A percentile compares a stretch with the other conserved stretches of the same genome.
Evolutionary conservation across 2,888 invertebrate genomes (phyloP).

Genomic region (Rhagium mordax): DNA sequence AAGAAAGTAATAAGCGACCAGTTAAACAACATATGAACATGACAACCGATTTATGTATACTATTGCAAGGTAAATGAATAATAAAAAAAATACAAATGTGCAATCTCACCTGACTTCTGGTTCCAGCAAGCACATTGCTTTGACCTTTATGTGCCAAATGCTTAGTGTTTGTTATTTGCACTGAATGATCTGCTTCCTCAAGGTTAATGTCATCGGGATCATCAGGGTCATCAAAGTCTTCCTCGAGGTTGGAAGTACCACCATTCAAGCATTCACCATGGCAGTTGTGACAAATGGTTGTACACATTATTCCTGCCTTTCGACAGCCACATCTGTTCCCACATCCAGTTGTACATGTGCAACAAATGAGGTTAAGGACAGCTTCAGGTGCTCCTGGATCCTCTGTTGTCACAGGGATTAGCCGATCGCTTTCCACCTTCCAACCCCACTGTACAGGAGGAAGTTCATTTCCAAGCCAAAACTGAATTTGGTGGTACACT

Average conservation of each 20-base stretch:
- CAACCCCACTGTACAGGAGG: constrained; percentile 5
- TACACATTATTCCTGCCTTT: constrained; percentile 1
- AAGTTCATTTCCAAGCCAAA: constrained; percentile 1
- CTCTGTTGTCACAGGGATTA: background rate
- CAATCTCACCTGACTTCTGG: constrained; percentile 1
- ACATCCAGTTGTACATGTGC: constrained; percentile 1
- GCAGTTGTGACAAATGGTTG: background rate
- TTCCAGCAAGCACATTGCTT: background rate
- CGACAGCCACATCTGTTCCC: constrained; percentile 1
- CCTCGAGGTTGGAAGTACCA: background rate
- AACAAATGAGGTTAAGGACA: constrained; percentile 1
- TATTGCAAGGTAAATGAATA: constrained; percentile 1
- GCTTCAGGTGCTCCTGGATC: background rate
- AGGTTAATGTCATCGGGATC: background rate
- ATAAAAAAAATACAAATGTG: constrained; percentile 1
- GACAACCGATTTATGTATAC: background rate
- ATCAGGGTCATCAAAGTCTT: constrained; percentile 1
- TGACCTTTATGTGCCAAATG: background rate
- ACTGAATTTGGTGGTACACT: background rate
- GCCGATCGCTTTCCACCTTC: constrained; percentile 5
- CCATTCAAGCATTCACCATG: background rate
- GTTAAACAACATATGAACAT: background rate
- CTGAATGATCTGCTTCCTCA: background rate
- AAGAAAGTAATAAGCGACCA: background rate
- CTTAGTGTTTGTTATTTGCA: background rate